Conservation (phyloP, 2,113 vertebrate species). For the Neomonachus schauinslandi region DNA sequence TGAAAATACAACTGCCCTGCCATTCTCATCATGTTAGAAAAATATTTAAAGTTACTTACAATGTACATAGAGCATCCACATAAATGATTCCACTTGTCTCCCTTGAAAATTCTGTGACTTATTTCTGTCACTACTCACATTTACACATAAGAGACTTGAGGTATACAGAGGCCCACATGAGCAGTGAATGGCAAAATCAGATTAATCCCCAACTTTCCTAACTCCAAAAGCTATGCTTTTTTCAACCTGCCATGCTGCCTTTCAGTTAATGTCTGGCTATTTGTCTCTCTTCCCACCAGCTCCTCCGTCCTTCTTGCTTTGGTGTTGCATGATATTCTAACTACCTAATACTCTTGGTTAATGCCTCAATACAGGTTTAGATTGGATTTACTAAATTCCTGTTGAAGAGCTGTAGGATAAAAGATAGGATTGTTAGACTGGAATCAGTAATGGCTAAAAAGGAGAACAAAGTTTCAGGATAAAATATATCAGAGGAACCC, state of each 20-base stretch:
- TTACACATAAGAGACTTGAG: background rate
- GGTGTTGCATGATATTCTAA: background rate
- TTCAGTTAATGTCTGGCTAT: background rate
- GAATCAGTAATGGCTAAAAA: background rate
- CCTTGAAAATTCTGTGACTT: background rate
- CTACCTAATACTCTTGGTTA: background rate
- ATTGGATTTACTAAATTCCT: background rate
- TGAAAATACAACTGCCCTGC: background rate
- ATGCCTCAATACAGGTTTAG: background rate
- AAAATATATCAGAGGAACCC: constrained; percentile 43
- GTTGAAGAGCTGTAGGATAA: constrained; percentile 4
- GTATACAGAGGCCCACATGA: background rate
- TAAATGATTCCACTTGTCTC: background rate
- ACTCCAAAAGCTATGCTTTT: background rate
- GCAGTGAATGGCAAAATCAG: background rate
- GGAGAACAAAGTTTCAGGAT: background rate
- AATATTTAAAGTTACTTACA: background rate
- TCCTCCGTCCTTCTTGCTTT: background rate
- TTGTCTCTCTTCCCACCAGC: background rate
- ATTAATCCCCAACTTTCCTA: background rate
- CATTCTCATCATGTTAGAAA: background rate
- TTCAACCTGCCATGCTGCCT: background rate
- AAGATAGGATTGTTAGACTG: background rate
- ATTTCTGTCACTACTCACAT: background rate
- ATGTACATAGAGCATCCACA: background rate